Evolutionary conservation across 2,888 invertebrate genomes (phyloP).

Genomic region (Coleophora deauratella): DNA sequence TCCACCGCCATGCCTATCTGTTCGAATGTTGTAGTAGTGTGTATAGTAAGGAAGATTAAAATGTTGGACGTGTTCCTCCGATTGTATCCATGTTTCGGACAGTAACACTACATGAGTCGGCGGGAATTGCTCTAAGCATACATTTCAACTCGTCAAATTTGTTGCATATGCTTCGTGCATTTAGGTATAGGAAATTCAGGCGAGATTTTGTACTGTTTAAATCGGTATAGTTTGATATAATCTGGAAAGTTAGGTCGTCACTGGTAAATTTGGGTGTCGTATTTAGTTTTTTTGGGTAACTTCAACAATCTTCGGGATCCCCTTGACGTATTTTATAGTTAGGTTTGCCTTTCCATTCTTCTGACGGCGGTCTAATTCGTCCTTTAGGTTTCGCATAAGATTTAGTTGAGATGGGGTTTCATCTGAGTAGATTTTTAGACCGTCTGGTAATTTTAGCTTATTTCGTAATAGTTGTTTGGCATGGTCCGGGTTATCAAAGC

Average conservation of each 20-base stretch:
- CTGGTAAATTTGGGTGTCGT: background rate
- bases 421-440: conserved; percentile 12
- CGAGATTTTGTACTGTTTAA: conserved; percentile 7
- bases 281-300: conserved; percentile 8
- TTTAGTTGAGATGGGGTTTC: conserved; percentile 11
- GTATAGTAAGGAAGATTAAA: conserved; percentile 14
- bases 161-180: conserved; percentile 17
- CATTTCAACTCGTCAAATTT: conserved; percentile 18
- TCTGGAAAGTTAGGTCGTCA: background rate
- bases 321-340: conserved; percentile 5
- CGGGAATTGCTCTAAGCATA: conserved; percentile 10
- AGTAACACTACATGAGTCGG: conserved; percentile 11
- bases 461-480: conserved; percentile 7
- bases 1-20: conserved; percentile 17
- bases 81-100: conserved; percentile 18
- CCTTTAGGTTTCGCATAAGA: conserved; percentile 6
- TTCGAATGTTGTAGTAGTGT: conserved; percentile 18
- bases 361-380: conserved; percentile 7
- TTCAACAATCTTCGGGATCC: conserved; percentile 3
- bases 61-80: conserved; percentile 8
- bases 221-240: background rate
- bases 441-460: conserved; percentile 8
- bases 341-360: conserved; percentile 6
- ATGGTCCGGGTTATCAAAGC: conserved; percentile 6
- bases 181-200: conserved; percentile 16